phyloP scores from a whole-genome alignment of 2,113 vertebrate genomes.

The Glaucidium brasilianum region DNA sequence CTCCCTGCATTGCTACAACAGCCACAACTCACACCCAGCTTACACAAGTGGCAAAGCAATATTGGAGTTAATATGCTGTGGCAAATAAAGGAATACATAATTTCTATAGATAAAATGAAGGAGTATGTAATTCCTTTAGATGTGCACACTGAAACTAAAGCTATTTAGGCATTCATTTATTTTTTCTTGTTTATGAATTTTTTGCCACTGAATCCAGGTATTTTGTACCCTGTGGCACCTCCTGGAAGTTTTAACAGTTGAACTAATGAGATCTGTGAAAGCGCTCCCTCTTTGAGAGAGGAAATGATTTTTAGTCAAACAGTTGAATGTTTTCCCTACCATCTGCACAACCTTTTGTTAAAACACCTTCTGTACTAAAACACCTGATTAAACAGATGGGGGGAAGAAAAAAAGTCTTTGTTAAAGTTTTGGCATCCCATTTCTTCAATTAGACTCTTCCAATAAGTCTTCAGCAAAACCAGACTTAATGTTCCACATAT shows the following conservation, averaged over 20 bases:
- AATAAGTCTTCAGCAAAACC: neutral
- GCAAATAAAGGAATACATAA: neutral
- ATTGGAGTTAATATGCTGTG: neutral
- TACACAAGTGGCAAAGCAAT: neutral
- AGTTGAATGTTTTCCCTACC: constrained; percentile 20
- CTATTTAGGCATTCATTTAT: neutral
- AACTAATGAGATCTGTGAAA: constrained; percentile 34
- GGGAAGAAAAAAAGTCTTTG: constrained; percentile 19
- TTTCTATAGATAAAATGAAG: neutral
- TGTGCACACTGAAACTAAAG: accelerated
- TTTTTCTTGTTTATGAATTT: neutral
- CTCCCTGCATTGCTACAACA: neutral
- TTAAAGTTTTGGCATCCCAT: constrained; percentile 4
- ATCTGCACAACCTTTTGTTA: constrained; percentile 57
- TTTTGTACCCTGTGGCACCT: neutral
- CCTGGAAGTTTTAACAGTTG: constrained; percentile 28
- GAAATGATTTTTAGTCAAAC: constrained; percentile 54
- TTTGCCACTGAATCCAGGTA: neutral
- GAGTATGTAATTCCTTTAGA: neutral
- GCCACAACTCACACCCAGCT: neutral
- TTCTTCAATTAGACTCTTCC: constrained; percentile 19
- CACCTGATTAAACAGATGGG: constrained; percentile 62
- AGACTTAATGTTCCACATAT: neutral
- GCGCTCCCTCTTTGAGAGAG: constrained; percentile 14
- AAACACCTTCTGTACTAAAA: constrained; percentile 26